A percentile compares a stretch with the other conserved stretches of the same genome.
Evolutionary conservation across 2,113 vertebrate genomes (phyloP).

Genomic region (Diadophis punctatus): DNA sequence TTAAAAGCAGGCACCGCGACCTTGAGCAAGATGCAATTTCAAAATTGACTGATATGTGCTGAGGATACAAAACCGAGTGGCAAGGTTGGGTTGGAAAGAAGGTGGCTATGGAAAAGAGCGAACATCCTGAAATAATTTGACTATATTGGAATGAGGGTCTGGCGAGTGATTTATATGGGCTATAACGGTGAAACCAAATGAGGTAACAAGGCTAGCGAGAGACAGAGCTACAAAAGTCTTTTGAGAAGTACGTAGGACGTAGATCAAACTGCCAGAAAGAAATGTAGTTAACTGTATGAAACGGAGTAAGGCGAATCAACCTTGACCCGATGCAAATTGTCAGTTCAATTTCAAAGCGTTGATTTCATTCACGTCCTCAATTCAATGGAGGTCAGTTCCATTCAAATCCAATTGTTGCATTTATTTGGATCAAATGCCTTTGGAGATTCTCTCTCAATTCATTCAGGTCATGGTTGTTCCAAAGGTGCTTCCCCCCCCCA

Average conservation of each 20-base stretch:
- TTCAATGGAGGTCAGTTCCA: neutral
- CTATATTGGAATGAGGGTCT: neutral
- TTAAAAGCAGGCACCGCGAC: slow-evolving; percentile 29
- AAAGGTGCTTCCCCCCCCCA: neutral
- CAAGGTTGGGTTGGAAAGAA: neutral
- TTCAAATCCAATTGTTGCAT: neutral
- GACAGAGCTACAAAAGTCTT: neutral
- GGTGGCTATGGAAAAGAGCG: neutral
- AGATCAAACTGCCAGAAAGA: neutral
- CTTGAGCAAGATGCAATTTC: slow-evolving; percentile 34
- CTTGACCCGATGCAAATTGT: neutral
- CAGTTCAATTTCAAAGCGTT: neutral
- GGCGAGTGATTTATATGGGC: slow-evolving; percentile 22
- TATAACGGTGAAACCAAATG: neutral
- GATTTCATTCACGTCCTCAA: neutral
- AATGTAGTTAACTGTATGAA: neutral
- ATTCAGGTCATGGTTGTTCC: neutral
- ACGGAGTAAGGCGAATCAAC: neutral
- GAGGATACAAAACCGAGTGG: slow-evolving; percentile 20
- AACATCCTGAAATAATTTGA: neutral
- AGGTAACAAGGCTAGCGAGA: slow-evolving; percentile 6
- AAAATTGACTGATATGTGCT: slow-evolving; percentile 32
- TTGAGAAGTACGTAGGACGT: fast-evolving
- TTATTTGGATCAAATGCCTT: neutral
- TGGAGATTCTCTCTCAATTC: neutral